These are phyloP conservation scores for Caenorhabditis becei DNA, from an alignment of 2,888 invertebrate genomes.

Conservation along the genomic window DNA sequence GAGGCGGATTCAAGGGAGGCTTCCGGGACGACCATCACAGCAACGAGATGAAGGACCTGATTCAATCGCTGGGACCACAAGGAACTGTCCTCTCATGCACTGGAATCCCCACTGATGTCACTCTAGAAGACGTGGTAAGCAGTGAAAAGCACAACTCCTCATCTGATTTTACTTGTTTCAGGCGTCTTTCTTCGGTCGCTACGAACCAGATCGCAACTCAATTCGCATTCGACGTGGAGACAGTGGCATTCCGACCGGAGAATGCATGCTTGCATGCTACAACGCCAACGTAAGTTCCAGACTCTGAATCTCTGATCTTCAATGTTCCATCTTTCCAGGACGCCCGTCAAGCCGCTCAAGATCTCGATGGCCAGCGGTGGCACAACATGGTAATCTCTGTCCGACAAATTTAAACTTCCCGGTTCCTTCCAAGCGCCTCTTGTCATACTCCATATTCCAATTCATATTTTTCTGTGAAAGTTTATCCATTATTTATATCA, in stretches of 20 bases:
- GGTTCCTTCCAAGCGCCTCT: not conserved
- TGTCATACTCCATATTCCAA: too few species aligned
- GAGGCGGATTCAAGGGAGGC: slow-evolving; percentile 24
- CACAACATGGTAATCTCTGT: slow-evolving; percentile 22
- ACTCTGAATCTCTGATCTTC: not conserved
- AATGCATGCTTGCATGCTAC: slow-evolving; percentile 65
- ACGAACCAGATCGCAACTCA: slow-evolving; percentile 60
- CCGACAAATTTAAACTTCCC: not conserved
- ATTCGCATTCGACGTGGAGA: slow-evolving; percentile 66
- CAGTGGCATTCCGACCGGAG: slow-evolving; percentile 66
- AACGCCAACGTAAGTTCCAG: slow-evolving; percentile 44
- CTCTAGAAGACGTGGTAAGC: slow-evolving; percentile 63
- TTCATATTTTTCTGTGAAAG: too few species aligned
- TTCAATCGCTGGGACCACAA: slow-evolving; percentile 51
- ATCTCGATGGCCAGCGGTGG: slow-evolving; percentile 32
- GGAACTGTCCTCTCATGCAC: slow-evolving; percentile 65
- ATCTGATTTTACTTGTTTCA: slow-evolving; percentile 20
- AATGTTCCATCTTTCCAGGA: slow-evolving; percentile 22
- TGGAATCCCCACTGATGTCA: slow-evolving; percentile 65
- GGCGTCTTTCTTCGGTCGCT: slow-evolving; percentile 63
- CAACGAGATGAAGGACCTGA: slow-evolving; percentile 30
- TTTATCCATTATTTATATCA: too few species aligned
- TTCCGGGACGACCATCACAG: slow-evolving; percentile 11
- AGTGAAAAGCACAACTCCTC: not conserved
- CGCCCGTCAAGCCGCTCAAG: slow-evolving; percentile 33